A percentile compares a stretch with the other conserved stretches of the same genome.
These are phyloP conservation scores for Pseudococcus jackbeardsleyi DNA, from an alignment of 2,888 invertebrate genomes.

Conservation along the genomic window DNA sequence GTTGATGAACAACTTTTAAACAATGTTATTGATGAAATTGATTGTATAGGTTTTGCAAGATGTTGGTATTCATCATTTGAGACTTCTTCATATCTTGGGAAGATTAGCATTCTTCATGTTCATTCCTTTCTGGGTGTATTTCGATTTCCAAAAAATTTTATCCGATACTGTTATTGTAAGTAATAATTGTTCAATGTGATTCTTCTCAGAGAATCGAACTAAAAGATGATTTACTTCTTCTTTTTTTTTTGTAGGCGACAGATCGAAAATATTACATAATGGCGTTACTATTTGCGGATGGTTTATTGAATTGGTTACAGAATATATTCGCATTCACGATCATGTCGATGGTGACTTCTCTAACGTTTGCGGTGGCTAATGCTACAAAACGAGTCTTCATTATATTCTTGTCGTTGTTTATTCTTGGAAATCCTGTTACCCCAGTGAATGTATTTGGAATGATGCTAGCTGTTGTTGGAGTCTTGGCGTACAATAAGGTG, in stretches of 20 bases:
- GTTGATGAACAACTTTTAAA: not conserved
- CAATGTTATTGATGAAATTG: conserved; percentile 68
- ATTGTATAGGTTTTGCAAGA: conserved; percentile 75
- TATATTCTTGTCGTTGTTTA: conserved; percentile 87
- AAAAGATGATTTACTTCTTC: not conserved
- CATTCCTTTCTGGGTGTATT: conserved; percentile 84
- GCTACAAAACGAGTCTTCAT: conserved; percentile 94
- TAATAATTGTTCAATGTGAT: conserved; percentile 66
- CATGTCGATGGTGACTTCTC: conserved; percentile 89
- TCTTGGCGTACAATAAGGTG: conserved; percentile 90
- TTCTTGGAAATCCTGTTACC: conserved; percentile 93
- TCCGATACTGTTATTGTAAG: conserved; percentile 77
- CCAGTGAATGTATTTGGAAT: conserved; percentile 89
- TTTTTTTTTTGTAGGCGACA: conserved; percentile 70
- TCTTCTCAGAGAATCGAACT: conserved; percentile 59
- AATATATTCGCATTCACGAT: conserved; percentile 96
- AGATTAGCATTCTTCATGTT: conserved; percentile 85
- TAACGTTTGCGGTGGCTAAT: conserved; percentile 96
- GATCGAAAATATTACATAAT: conserved; percentile 74
- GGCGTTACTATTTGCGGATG: conserved; percentile 81
- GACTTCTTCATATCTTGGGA: conserved; percentile 85
- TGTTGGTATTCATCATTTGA: conserved; percentile 89
- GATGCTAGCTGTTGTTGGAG: conserved; percentile 90
- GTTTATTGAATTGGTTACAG: conserved; percentile 92
- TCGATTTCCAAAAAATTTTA: conserved; percentile 78